Base-by-base conservation (phyloP, 2,888 invertebrate genomes). In the Venusia cambrica region DNA sequence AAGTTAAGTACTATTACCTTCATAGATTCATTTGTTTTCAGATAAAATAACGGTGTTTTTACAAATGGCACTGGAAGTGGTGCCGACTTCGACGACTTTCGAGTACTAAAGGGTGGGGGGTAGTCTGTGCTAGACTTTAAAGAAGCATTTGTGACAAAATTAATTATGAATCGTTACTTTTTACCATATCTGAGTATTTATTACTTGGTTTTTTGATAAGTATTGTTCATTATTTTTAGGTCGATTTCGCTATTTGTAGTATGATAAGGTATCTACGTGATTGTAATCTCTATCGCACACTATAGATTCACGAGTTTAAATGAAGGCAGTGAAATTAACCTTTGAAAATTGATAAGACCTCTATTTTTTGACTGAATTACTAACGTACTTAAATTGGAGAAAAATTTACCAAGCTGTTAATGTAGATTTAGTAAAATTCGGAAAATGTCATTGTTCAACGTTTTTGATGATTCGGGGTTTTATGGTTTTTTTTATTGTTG, bases 11-110 rank as follows among this genome's bases (percentile, higher is more conserved):
- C 8, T 8, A 5, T 9, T 19, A 19, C 9, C 9, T 9, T 22
- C 6, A 19, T 13, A 5, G 8, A n/a, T n/a, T n/a, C n/a, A n/a
- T 24, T 48, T 38, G 24, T 27, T 62, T 73, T 88, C 90, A 97
- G 97, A 94, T 85, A 94, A 93, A 74, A 91, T 96, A 54, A 97
- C 96, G 52, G 92, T 95, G 62, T 96, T 96, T 87, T 90, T 96
- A 68, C 97, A 97, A 89, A 92, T 96, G 89, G 89, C 94, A 67
- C 88, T 97, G 73, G 95, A 97, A 81, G 96, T 97, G 68, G 96
- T 96, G 59, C 96, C 97, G 60, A 96, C 96, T 41, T 92, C 94
- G 56, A 92, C 92, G 48, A 93, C 88, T 27, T 91, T 90, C 67
- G 91, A 91, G 69, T 91, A 90, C 63, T 87, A 67, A 40, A 39